These are phyloP conservation scores for Harpagoxenus sublaevis DNA, from an alignment of 2,888 invertebrate genomes.

Conservation along the genomic window DNA sequence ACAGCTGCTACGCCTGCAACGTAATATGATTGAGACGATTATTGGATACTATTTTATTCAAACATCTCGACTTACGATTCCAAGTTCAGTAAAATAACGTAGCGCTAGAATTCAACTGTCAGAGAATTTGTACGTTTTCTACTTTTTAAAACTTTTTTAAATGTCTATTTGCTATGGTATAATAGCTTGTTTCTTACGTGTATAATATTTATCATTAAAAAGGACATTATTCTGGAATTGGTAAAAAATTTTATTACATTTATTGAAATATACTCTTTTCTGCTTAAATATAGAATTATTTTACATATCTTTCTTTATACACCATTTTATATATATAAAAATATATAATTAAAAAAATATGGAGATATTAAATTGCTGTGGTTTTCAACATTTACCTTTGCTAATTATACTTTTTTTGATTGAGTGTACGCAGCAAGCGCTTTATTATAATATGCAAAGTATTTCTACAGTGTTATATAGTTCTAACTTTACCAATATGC, in stretches of 20 bases:
- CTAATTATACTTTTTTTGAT: slow-evolving; percentile 18
- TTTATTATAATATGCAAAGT: slow-evolving; percentile 22
- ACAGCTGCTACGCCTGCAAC: not conserved
- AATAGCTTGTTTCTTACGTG: not conserved
- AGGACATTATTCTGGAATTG: not conserved
- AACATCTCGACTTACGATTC: not conserved
- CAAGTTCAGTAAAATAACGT: not conserved
- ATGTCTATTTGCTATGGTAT: not conserved
- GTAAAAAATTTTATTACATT: not conserved
- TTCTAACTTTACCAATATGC: slow-evolving; percentile 39
- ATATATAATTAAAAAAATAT: not conserved
- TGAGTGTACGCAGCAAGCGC: not conserved
- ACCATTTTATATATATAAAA: not conserved
- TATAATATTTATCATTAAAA: not conserved
- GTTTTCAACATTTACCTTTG: slow-evolving; percentile 4
- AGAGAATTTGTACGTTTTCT: not conserved
- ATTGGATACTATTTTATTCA: not conserved
- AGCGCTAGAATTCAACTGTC: not conserved
- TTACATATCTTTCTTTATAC: not conserved
- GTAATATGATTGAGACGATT: not conserved
- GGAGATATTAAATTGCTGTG: not conserved
- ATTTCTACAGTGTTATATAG: slow-evolving; percentile 37
- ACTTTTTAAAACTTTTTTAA: not conserved
- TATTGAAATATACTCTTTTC: not conserved
- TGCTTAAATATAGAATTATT: not conserved